A percentile compares a stretch with the other conserved stretches of the same genome.
Conservation (phyloP, 2,113 vertebrate species). For the Carassius gibelio region DNA sequence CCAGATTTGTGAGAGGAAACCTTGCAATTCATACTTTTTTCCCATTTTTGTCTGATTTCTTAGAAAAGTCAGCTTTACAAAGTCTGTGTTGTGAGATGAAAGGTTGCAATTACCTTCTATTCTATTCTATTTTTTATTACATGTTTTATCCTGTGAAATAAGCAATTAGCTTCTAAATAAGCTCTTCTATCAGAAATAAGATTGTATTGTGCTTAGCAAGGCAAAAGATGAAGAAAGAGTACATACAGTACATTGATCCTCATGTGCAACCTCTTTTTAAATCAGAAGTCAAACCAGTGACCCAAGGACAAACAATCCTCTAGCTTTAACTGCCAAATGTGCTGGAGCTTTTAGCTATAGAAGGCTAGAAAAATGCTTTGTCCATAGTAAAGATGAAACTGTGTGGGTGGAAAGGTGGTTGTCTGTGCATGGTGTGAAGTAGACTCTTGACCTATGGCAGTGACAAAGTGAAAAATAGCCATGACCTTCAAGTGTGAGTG, state of each 20-base stretch:
- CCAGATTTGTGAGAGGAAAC: not conserved
- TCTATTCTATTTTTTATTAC: no score
- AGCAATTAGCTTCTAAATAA: not conserved
- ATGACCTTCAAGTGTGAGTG: conserved; percentile 29
- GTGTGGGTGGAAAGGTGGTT: not conserved
- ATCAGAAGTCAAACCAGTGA: not conserved
- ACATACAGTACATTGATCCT: not conserved
- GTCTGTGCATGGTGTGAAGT: conserved; percentile 1
- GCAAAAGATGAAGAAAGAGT: not conserved
- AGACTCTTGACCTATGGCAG: conserved; percentile 28
- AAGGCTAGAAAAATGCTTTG: not conserved
- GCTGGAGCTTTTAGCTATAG: not conserved
- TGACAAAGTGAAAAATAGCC: conserved; percentile 34
- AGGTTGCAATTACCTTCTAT: no score
- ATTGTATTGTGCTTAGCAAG: not conserved
- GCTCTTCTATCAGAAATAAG: not conserved
- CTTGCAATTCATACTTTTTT: not conserved
- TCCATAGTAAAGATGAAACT: not conserved
- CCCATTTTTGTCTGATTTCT: not conserved
- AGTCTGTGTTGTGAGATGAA: not conserved
- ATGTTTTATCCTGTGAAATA: no score
- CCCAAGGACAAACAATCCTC: not conserved
- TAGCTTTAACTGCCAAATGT: not conserved
- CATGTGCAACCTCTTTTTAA: not conserved
- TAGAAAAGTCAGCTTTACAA: not conserved